Evolutionary conservation across 2,113 vertebrate species (phyloP).

Genomic region (Sminthopsis crassicaudata): DNA sequence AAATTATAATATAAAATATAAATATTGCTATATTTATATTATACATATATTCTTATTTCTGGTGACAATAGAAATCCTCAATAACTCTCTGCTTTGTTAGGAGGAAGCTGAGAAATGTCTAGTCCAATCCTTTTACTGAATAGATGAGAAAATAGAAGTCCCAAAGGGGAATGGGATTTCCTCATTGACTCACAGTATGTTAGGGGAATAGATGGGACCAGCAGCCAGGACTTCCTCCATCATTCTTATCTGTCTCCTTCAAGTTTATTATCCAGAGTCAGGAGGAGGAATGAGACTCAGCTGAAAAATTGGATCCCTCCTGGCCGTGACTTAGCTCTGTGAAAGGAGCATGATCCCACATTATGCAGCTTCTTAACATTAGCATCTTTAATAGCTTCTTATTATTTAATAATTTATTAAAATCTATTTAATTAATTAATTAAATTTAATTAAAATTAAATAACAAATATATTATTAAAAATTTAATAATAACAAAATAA

Average conservation of each 20-base stretch:
- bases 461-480: too few relatives aligned
- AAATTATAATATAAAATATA: too few relatives aligned
- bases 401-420: too few relatives aligned
- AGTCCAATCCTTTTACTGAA: not conserved
- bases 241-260: not conserved
- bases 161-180: not conserved
- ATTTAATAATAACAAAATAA: too few relatives aligned
- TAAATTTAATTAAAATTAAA: too few relatives aligned
- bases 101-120: not conserved
- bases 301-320: not conserved
- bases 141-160: not conserved
- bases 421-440: too few relatives aligned
- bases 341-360: not conserved
- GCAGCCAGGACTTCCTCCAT: not conserved
- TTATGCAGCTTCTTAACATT: not conserved
- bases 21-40: too few relatives aligned
- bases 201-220: not conserved
- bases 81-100: not conserved
- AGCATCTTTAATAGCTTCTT: too few relatives aligned
- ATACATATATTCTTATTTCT: not conserved
- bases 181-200: not conserved
- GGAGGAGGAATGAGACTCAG: not conserved
- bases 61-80: not conserved
- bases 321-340: not conserved
- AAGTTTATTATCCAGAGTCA: not conserved